Conservation (phyloP, 2,888 invertebrate species). For the Leucophenga maculata region DNA sequence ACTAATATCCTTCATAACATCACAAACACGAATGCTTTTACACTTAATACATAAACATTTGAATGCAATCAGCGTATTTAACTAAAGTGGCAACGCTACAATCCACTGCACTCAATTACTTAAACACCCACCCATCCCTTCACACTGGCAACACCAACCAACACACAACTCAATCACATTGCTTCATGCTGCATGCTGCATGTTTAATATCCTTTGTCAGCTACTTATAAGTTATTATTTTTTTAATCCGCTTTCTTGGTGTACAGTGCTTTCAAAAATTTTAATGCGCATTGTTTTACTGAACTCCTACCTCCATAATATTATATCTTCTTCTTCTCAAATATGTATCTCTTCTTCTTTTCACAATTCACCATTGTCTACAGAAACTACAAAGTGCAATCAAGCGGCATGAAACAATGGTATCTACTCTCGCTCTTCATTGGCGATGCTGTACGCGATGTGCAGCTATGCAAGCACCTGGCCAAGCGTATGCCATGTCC, state of each 20-base stretch:
- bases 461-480: constrained; percentile 84
- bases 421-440: constrained; percentile 89
- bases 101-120: too few species aligned
- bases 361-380: constrained; percentile 1
- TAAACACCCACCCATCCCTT: too few species aligned
- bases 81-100: too few species aligned
- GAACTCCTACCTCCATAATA: constrained; percentile 19
- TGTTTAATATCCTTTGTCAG: constrained; percentile 44
- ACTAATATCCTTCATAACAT: not conserved
- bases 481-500: constrained; percentile 80
- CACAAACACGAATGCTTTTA: too few species aligned
- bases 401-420: constrained; percentile 83
- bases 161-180: too few species aligned
- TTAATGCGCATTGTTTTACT: constrained; percentile 35
- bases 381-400: constrained; percentile 85
- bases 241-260: constrained; percentile 65
- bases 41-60: too few species aligned
- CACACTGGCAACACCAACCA: too few species aligned
- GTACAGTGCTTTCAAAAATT: constrained; percentile 8
- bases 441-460: constrained; percentile 87
- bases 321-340: not conserved
- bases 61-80: too few species aligned
- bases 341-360: not conserved
- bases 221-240: constrained; percentile 69
- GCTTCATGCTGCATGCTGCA: not conserved